A percentile compares a stretch with the other conserved stretches of the same genome.
These are phyloP conservation scores for Eudyptes chrysolophus DNA, from an alignment of 2,113 vertebrate species.

Conservation along the genomic window DNA sequence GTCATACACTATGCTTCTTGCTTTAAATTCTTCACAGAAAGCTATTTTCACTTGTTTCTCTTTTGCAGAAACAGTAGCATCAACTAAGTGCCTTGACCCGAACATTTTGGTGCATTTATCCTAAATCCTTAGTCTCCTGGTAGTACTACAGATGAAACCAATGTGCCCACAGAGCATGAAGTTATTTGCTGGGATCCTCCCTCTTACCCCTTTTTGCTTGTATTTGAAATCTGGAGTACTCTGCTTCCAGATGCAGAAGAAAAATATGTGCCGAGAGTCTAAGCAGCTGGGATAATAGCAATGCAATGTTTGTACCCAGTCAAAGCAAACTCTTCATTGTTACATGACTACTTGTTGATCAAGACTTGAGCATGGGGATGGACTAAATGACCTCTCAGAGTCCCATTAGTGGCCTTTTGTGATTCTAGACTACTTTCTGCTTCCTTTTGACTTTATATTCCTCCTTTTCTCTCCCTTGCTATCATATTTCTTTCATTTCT, in stretches of 20 bases:
- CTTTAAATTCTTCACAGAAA: conserved; percentile 6
- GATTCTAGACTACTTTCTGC: background rate
- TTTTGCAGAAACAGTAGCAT: background rate
- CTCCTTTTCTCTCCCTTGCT: background rate
- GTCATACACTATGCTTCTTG: background rate
- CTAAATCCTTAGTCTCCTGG: background rate
- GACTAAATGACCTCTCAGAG: background rate
- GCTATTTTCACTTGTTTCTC: background rate
- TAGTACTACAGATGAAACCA: background rate
- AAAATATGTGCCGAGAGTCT: background rate
- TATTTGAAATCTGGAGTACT: background rate
- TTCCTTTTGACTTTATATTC: background rate
- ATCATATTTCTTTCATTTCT: background rate
- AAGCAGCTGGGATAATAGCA: background rate
- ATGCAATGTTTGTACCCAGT: background rate
- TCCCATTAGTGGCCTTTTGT: background rate
- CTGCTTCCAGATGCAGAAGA: background rate
- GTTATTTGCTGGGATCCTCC: background rate
- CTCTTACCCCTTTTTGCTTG: background rate
- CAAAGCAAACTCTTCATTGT: background rate
- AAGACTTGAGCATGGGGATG: background rate
- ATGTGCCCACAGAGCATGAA: background rate
- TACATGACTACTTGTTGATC: background rate
- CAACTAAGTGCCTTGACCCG: background rate
- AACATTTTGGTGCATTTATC: background rate